These are phyloP conservation scores for Lutraria rhynchaena DNA, from an alignment of 1,140 invertebrate species.

Conservation along the genomic window DNA sequence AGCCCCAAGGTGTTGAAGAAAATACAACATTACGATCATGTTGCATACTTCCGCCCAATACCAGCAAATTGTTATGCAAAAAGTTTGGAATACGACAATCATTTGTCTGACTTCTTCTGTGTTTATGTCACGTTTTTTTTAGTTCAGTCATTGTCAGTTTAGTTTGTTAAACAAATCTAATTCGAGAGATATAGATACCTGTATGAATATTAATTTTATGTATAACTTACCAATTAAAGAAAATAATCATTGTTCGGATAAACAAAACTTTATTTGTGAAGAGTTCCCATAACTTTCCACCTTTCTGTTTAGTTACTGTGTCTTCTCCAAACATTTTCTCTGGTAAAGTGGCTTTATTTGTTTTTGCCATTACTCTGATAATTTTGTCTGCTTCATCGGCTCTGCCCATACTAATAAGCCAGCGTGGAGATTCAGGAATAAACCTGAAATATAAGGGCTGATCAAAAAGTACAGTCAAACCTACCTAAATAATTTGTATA, in stretches of 20 bases:
- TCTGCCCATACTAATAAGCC: slow-evolving; percentile 73
- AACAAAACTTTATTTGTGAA: slow-evolving; percentile 58
- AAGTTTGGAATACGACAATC: too few species aligned
- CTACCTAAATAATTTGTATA: too few species aligned
- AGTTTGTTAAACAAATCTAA: too few species aligned
- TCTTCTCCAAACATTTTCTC: slow-evolving; percentile 57
- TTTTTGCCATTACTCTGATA: slow-evolving; percentile 67
- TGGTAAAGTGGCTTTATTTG: slow-evolving; percentile 68
- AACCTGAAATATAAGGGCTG: slow-evolving; percentile 60
- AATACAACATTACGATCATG: too few species aligned
- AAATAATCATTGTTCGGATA: slow-evolving; percentile 58
- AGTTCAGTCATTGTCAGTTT: too few species aligned
- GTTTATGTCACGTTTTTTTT: too few species aligned
- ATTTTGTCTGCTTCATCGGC: slow-evolving; percentile 70
- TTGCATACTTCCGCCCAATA: too few species aligned
- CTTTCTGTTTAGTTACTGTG: slow-evolving; percentile 27
- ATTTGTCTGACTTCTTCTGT: too few species aligned
- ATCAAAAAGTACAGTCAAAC: not conserved
- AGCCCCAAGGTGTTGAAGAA: too few species aligned
- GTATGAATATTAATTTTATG: too few species aligned
- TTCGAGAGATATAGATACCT: too few species aligned
- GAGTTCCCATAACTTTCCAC: slow-evolving; percentile 61
- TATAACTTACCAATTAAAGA: slow-evolving; percentile 66
- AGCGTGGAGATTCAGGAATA: slow-evolving; percentile 76
- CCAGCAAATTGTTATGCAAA: too few species aligned